Evolutionary conservation across 2,797 vertebrate species (phyloP), one percentile per base, ranked within the genome.

Genomic region (Melanotaenia maccullochi): DNA sequence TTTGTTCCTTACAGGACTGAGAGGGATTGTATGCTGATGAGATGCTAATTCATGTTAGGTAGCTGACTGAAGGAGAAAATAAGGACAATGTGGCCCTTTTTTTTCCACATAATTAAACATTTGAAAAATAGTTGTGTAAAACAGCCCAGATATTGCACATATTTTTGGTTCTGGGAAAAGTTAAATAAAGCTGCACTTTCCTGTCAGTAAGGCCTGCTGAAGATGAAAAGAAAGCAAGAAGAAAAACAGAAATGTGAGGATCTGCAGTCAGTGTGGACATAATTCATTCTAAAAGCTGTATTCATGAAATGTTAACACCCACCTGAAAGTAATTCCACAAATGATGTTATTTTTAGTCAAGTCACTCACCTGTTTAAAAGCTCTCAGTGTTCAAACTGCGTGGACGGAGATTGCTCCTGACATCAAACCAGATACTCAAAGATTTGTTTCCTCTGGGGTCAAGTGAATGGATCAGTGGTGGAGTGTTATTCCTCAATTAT

Each of bases 401-500:
- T n/a, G 60, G 58, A 55, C 64, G 7, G 49, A 67, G 56, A 32
- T 72, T 73, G 49, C 22, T 66, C 62, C 40, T 60, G 60, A 74
- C 57, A 67, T 77, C 65, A 2, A 65, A 84, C 51, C 44, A 72
- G 62, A 74, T 30, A 77, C 68, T 22, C 33, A 24, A 52, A 80
- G 66, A 75, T 60, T 32, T 40, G 71, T 65, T 32, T 81, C 65
- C 32, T 76, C 42, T 71, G 35, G 78, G 87, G 83, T 89, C 76
- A 87, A 86, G 76, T 71, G 78, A 88, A 78, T 49, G 75, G 86
- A 83, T 80, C 79, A 81, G 75, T 12, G 42, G 75, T 76, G 78
- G 55, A 75, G 84, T 76, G 68, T 85, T 85, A 66, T 32, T 7
- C 13, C 49, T 91, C 58, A 88, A 91, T 92, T 88, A 92, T 92